Conservation (phyloP, 1,140 invertebrate species). For the Ceratina japonica region DNA sequence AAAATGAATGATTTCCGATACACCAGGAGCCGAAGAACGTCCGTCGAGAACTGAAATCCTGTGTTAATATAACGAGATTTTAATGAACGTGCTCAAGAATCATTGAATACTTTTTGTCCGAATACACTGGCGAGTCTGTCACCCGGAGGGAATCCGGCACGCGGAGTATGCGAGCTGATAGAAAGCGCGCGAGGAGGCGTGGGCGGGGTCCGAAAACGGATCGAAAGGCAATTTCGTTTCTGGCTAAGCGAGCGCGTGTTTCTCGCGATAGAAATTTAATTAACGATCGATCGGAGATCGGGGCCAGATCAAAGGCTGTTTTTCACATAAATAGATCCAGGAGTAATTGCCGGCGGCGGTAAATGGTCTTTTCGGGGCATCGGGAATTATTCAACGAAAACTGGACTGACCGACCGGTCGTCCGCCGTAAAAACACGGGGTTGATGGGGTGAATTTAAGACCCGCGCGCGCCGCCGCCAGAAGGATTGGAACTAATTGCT, state of each 20-base stretch:
- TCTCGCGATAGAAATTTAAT: conserved; percentile 30
- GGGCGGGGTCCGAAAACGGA: conserved; percentile 25
- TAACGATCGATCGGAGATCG: conserved; percentile 2
- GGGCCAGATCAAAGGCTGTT: background rate
- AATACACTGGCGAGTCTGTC: conserved; percentile 29
- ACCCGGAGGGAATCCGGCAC: conserved; percentile 24
- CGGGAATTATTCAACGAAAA: conserved; percentile 10
- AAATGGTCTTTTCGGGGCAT: conserved; percentile 9
- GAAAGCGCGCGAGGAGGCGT: background rate
- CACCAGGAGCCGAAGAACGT: no score
- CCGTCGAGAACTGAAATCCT: no score
- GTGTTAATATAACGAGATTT: no score
- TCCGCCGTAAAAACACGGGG: background rate
- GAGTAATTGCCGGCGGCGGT: conserved; percentile 6
- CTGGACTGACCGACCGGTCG: background rate
- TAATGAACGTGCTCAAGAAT: no score
- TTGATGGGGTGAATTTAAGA: background rate
- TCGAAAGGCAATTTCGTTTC: conserved; percentile 35
- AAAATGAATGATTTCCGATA: no score
- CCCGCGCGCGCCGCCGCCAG: no score
- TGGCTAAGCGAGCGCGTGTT: conserved; percentile 4
- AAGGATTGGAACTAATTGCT: no score
- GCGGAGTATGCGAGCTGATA: conserved; percentile 24
- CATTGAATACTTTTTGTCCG: no score
- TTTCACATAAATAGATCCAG: conserved; percentile 4